Percentiles rank a stretch among this genome's conserved stretches.
phyloP scores from a whole-genome alignment of 2,888 invertebrate genomes.

The Drosophila pullipes region DNA sequence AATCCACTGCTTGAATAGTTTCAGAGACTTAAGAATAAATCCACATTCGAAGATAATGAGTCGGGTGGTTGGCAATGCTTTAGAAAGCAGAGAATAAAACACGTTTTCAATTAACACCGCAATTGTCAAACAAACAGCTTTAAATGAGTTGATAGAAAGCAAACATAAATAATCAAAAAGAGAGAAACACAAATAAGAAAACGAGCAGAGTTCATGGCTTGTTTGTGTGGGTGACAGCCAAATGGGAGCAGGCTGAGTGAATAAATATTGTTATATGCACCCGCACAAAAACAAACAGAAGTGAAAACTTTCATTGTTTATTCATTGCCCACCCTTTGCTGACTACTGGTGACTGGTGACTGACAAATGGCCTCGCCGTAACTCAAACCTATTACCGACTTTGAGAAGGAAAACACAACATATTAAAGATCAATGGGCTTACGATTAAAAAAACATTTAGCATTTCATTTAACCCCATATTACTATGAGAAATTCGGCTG shows the following conservation, averaged over 20 bases:
- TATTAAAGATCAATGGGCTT: background rate
- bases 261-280: conserved; percentile 2
- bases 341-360: background rate
- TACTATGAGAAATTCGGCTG: background rate
- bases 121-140: conserved; percentile 21
- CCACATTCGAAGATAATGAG: background rate
- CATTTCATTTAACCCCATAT: background rate
- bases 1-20: background rate
- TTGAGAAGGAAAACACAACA: background rate
- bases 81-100: conserved; percentile 18
- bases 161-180: conserved; percentile 14
- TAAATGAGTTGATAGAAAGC: conserved; percentile 59
- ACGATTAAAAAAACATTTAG: background rate
- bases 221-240: conserved; percentile 4
- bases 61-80: background rate
- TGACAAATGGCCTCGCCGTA: background rate
- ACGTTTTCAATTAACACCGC: conserved; percentile 60
- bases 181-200: background rate
- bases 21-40: background rate
- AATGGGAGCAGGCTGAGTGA: background rate
- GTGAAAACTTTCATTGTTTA: conserved; percentile 6
- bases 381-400: background rate
- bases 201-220: background rate
- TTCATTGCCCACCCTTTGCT: background rate
- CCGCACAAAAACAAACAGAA: background rate